phyloP scores from a whole-genome alignment of 1,140 invertebrate species.

The Pogonognathellus flavescens region DNA sequence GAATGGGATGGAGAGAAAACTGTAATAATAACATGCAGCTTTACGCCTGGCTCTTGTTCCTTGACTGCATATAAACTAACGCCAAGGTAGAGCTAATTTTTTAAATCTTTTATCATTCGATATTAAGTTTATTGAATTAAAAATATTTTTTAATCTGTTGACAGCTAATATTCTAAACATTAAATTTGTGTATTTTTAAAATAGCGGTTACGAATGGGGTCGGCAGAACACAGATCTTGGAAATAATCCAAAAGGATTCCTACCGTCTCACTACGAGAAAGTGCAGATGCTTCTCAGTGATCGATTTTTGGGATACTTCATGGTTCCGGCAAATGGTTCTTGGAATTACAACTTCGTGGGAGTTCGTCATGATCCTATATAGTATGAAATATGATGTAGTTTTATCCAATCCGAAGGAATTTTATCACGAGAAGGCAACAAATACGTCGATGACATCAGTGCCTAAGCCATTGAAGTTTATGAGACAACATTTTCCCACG shows the following conservation, averaged over 20 bases:
- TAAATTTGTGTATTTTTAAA: slow-evolving; percentile 62
- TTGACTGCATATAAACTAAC: slow-evolving; percentile 98
- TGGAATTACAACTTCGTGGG: slow-evolving; percentile 99
- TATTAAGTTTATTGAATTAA: neutral
- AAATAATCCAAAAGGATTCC: slow-evolving; percentile 99
- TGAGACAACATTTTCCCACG: slow-evolving; percentile 92
- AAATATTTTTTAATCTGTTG: neutral
- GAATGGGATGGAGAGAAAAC: slow-evolving; percentile 99
- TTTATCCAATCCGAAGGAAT: slow-evolving; percentile 97
- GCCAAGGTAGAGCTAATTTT: slow-evolving; percentile 74
- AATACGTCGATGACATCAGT: slow-evolving; percentile 99
- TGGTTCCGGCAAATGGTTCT: slow-evolving; percentile 96
- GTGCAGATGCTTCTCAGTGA: slow-evolving; percentile 99
- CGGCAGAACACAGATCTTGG: slow-evolving; percentile 97
- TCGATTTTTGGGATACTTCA: slow-evolving; percentile 98
- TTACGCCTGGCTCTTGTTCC: slow-evolving; percentile 98
- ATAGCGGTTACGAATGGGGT: slow-evolving; percentile 97
- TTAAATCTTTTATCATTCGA: neutral
- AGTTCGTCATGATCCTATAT: slow-evolving; percentile 89
- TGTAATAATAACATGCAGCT: slow-evolving; percentile 98
- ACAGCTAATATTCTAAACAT: neutral
- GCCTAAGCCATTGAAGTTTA: slow-evolving; percentile 98
- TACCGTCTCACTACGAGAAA: slow-evolving; percentile 98
- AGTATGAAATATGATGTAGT: slow-evolving; percentile 99
- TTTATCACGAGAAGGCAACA: slow-evolving; percentile 97